These are phyloP conservation scores for Scophthalmus maximus DNA, from an alignment of 2,113 vertebrate genomes.

Conservation along the genomic window DNA sequence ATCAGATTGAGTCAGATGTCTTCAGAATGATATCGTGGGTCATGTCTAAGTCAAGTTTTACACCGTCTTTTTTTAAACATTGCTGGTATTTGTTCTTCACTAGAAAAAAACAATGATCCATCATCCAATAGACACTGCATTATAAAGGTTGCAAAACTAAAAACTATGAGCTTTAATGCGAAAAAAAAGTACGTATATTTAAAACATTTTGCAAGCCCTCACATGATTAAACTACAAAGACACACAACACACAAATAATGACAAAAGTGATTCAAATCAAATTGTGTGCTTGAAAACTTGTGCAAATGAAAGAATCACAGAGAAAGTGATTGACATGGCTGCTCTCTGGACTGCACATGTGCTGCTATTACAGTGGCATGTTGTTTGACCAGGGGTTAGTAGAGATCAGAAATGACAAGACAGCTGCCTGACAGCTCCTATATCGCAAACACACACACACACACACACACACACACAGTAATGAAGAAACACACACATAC, in stretches of 20 bases:
- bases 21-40: too few relatives aligned
- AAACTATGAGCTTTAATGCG: too few relatives aligned
- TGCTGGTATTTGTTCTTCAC: too few relatives aligned
- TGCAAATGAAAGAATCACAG: neutral
- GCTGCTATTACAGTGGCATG: slow-evolving; percentile 51
- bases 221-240: too few relatives aligned
- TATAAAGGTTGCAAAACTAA: too few relatives aligned
- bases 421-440: slow-evolving; percentile 56
- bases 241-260: neutral
- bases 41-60: too few relatives aligned
- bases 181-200: too few relatives aligned
- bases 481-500: slow-evolving; percentile 18
- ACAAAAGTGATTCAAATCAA: neutral
- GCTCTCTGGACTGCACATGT: slow-evolving; percentile 19
- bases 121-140: too few relatives aligned
- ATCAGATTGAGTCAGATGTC: too few relatives aligned
- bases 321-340: slow-evolving; percentile 28
- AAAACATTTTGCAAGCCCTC: too few relatives aligned
- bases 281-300: neutral
- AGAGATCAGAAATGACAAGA: slow-evolving; percentile 63
- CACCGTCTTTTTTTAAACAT: too few relatives aligned
- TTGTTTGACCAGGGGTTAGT: slow-evolving; percentile 70
- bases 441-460: slow-evolving; percentile 30
- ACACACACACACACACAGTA: slow-evolving; percentile 15
- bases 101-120: too few relatives aligned